Evolutionary conservation across 2,797 vertebrate species (phyloP).

Genomic region (Buceros bicornis): DNA sequence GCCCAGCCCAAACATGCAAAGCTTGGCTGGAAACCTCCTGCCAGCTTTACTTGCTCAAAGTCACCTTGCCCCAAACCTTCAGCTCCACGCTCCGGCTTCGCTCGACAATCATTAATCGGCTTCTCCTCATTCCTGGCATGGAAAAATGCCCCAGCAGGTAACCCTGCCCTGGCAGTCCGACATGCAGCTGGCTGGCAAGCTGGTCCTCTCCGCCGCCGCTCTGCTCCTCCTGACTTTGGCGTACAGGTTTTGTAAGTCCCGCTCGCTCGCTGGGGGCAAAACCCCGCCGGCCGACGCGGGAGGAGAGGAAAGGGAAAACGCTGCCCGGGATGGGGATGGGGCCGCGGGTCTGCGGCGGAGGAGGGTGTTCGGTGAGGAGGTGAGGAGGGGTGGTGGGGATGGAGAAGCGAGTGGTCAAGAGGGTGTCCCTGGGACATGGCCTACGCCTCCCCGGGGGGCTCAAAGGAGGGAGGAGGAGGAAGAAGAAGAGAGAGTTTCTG

Average conservation of each 20-base stretch:
- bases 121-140: conserved; percentile 71
- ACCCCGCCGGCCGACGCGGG: fast-evolving
- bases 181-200: conserved; percentile 89
- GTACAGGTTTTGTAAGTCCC: conserved; percentile 87
- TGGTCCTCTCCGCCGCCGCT: conserved; percentile 85
- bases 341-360: neutral
- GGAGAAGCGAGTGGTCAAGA: fast-evolving
- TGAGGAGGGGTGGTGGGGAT: neutral
- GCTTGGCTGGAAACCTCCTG: neutral
- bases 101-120: conserved; percentile 79
- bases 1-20: conserved; percentile 63
- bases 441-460: fast-evolving
- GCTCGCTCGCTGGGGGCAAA: neutral
- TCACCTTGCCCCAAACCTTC: conserved; percentile 73
- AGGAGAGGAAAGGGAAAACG: neutral
- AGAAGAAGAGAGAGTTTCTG: neutral
- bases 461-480: neutral
- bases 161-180: conserved; percentile 82
- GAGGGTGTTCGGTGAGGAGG: neutral
- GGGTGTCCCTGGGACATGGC: fast-evolving
- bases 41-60: conserved; percentile 55
- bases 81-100: neutral
- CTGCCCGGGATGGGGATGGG: neutral
- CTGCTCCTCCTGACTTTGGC: conserved; percentile 87
- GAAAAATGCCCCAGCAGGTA: conserved; percentile 65